phyloP scores from a whole-genome alignment of 2,113 vertebrate species.

The Gila orcuttii region DNA sequence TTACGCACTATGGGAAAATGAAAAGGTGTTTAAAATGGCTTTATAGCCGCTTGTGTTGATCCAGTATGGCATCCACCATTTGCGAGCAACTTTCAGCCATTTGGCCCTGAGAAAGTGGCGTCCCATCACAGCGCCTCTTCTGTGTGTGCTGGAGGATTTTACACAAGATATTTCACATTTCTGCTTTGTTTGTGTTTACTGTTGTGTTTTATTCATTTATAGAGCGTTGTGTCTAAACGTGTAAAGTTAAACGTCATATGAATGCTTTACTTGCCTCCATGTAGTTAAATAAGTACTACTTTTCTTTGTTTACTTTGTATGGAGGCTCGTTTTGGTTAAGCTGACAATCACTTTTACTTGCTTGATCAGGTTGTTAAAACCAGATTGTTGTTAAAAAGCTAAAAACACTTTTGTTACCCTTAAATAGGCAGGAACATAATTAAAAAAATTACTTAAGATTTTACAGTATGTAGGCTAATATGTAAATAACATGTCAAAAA shows the following conservation, averaged over 20 bases:
- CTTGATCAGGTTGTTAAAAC: not conserved
- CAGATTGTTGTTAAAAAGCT: not conserved
- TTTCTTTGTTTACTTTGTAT: constrained; percentile 6
- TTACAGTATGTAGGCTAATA: not conserved
- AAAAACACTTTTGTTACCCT: not conserved
- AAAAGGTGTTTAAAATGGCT: not conserved
- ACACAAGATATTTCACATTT: constrained; percentile 12
- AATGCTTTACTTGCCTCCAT: not conserved
- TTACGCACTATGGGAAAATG: too few species aligned
- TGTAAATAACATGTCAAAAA: not conserved
- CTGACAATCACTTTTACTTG: not conserved
- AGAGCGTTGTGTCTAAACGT: not conserved
- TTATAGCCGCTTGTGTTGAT: constrained; percentile 18
- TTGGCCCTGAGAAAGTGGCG: constrained; percentile 43
- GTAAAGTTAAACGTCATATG: not conserved
- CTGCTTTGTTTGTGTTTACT: not conserved
- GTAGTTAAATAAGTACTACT: not conserved
- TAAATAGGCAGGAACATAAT: too few species aligned
- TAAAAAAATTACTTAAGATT: not conserved
- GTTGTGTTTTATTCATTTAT: not conserved
- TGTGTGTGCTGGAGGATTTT: constrained; percentile 22
- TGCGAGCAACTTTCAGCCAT: constrained; percentile 50
- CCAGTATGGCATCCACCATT: constrained; percentile 47
- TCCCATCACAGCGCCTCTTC: constrained; percentile 40
- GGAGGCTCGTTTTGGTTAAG: not conserved